These are phyloP conservation scores for Tangachromis dhanisi DNA, from an alignment of 2,113 vertebrate genomes.

Conservation along the genomic window DNA sequence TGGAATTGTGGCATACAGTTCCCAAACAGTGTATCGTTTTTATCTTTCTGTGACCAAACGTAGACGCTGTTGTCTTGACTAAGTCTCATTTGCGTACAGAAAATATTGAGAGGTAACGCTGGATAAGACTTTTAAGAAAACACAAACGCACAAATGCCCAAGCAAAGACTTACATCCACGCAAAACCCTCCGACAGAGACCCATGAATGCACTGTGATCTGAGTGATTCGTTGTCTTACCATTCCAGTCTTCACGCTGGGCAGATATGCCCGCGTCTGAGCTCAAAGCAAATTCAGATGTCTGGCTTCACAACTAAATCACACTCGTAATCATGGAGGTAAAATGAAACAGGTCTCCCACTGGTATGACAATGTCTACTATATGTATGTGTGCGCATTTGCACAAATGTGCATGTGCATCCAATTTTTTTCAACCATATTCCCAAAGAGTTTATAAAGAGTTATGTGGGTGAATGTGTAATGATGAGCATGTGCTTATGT, in stretches of 20 bases:
- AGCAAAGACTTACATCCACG: not conserved
- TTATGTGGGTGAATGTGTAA: not conserved
- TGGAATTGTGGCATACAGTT: not conserved
- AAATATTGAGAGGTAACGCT: not conserved
- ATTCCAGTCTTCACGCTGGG: conserved; percentile 15
- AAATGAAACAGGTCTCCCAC: conserved; percentile 17
- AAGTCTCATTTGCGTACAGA: not conserved
- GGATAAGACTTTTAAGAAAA: not conserved
- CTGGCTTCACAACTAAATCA: not conserved
- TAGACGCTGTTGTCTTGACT: not conserved
- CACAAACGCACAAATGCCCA: not conserved
- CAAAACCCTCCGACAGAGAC: not conserved
- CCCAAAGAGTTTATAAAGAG: not conserved
- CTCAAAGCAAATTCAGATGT: conserved; percentile 9
- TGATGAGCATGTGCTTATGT: not conserved
- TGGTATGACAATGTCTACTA: not conserved
- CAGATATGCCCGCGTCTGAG: not conserved
- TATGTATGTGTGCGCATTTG: not conserved
- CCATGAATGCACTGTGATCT: not conserved
- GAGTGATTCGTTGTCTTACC: not conserved
- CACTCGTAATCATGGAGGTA: not conserved
- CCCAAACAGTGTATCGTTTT: not conserved
- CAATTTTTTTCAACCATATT: not conserved
- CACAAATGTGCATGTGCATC: not conserved
- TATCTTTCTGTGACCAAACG: not conserved